Conservation (phyloP, 2,797 vertebrate species). For the Champsocephalus gunnari region DNA sequence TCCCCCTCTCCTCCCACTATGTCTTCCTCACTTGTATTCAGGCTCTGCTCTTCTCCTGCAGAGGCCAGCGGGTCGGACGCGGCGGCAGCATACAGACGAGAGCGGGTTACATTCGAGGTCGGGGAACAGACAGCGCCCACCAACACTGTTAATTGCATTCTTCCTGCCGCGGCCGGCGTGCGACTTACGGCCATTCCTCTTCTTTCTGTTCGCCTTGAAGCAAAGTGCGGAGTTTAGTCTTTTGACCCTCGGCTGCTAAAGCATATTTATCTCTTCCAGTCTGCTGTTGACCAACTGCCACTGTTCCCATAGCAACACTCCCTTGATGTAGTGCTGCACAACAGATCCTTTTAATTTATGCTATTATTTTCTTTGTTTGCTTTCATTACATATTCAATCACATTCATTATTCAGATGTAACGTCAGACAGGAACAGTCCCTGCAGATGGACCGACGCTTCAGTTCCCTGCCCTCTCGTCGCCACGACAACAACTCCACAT, state of each 20-base stretch:
- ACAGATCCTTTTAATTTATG: neutral
- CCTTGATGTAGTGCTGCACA: neutral
- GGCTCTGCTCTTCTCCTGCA: constrained; percentile 21
- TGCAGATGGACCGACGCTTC: neutral
- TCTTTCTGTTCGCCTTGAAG: neutral
- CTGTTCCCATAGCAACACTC: constrained; percentile 9
- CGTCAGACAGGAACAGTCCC: neutral
- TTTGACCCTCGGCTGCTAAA: constrained; percentile 35
- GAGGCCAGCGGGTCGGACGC: constrained; percentile 41
- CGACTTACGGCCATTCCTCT: constrained; percentile 11
- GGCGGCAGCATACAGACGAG: constrained; percentile 65
- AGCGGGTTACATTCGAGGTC: constrained; percentile 62
- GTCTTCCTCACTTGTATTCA: constrained; percentile 21
- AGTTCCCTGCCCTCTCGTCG: neutral
- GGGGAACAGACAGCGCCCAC: constrained; percentile 48
- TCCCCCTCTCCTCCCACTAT: neutral
- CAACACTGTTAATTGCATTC: constrained; percentile 50
- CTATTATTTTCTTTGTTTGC: neutral
- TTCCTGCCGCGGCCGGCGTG: constrained; percentile 9
- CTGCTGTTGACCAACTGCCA: neutral
- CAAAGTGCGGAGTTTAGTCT: constrained; percentile 46
- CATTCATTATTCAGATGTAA: neutral
- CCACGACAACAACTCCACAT: too few relatives aligned
- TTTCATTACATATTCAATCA: constrained; percentile 11
- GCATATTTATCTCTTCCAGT: constrained; percentile 26